Conservation (phyloP, 2,888 invertebrate species). For the Euzophera pinguis region DNA sequence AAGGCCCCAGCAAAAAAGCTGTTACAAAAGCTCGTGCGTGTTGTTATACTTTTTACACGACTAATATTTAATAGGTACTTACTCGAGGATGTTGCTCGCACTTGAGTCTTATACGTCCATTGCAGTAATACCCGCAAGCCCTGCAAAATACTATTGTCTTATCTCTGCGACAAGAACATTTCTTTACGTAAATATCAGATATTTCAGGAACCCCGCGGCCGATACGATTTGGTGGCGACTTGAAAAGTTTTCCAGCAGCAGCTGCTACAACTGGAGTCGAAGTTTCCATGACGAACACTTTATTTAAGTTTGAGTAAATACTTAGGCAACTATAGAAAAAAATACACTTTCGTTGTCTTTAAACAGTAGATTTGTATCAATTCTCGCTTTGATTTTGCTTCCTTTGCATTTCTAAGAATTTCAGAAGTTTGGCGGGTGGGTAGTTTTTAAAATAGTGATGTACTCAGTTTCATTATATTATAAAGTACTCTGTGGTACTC, state of each 20-base stretch:
- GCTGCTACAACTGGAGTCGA: constrained; percentile 57
- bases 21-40: too few relatives aligned
- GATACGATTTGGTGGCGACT: constrained; percentile 37
- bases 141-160: constrained; percentile 69
- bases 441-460: constrained; percentile 2
- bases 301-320: too few relatives aligned
- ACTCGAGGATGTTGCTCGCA: constrained; percentile 66
- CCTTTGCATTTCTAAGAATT: background rate
- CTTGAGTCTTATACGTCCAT: constrained; percentile 64
- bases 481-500: too few relatives aligned
- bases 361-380: too few relatives aligned
- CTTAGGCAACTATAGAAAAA: too few relatives aligned
- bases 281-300: constrained; percentile 34
- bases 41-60: too few relatives aligned
- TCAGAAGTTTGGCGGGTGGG: constrained; percentile 4
- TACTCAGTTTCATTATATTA: too few relatives aligned
- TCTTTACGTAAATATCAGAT: constrained; percentile 40
- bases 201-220: constrained; percentile 67
- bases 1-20: too few relatives aligned
- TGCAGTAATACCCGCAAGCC: constrained; percentile 66
- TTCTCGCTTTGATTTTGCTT: too few relatives aligned
- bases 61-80: too few relatives aligned
- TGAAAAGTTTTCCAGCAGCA: constrained; percentile 50
- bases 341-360: too few relatives aligned
- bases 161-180: constrained; percentile 59